Base-by-base conservation (phyloP, 2,797 vertebrate genomes). In the Esox masquinongy region DNA sequence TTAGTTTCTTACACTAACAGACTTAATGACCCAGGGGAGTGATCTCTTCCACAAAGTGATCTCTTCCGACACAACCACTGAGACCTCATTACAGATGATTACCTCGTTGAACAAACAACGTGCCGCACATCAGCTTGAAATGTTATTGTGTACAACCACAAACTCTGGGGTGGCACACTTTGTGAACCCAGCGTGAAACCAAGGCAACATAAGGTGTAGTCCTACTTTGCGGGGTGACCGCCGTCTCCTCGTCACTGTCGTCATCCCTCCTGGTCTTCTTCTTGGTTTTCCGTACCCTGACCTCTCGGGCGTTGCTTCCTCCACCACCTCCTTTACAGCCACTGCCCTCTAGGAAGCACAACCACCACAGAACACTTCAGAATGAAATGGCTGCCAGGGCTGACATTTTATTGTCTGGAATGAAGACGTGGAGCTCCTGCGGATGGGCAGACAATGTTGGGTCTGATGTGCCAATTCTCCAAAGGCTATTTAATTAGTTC, bases 191-290 rank as follows among this genome's bases (percentile, higher is more conserved):
- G 5, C 6, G 50, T 53, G 53, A n/a, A 56, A 56, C 50, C 50
- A 16, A n/a, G 50, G 50, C 50, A 53, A 53, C 59, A 63, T 63
- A 63, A 63, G 14, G 24, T 24, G 47, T 34, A n/a, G 68, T 39
- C 31, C 0, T 91, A 95, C 94, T 92, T 77, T 91, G 92, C 79
- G 89, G 85, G 0, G 87, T 72, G 26, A 86, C 74, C 69, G 92
- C 92, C 0, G 79, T 90, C 56, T 98, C 98, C 15, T 99, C 97
- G 49, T 97, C 97, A 0, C 96, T 98, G 70, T 98, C 97, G 19
- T 95, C 95, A 0, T 98, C 96, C 80, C 91, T 96, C 85, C 93
- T 94, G 71, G 94, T 94, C 87, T 97, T 99, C 89, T 98, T 99
- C 90, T 98, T 99, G 56, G 85, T 90, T 91, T 98, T 99, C 68